Conservation (phyloP, 2,797 vertebrate species). For the Xenentodon cancila region DNA sequence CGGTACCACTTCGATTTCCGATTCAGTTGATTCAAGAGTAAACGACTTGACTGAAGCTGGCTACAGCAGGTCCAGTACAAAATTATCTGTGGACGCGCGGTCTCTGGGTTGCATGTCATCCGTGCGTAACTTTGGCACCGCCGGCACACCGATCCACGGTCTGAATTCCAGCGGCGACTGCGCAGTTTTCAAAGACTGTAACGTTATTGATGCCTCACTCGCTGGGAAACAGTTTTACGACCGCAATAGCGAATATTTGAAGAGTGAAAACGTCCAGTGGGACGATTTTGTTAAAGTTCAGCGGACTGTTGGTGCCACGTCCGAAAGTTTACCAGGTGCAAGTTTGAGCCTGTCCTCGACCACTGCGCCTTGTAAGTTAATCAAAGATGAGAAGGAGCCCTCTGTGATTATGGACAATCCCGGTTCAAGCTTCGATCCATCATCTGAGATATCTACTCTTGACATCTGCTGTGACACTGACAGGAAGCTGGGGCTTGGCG, state of each 20-base stretch:
- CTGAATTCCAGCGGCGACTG: conserved; percentile 36
- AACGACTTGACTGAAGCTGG: conserved; percentile 54
- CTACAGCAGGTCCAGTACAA: conserved; percentile 33
- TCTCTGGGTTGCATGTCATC: conserved; percentile 33
- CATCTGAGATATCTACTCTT: conserved; percentile 49
- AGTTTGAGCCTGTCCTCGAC: conserved; percentile 28
- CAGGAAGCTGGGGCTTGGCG: conserved; percentile 56
- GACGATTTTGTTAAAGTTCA: conserved; percentile 57
- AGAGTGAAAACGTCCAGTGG: conserved; percentile 61
- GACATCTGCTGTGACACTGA: conserved; percentile 56
- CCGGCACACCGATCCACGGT: conserved; percentile 40
- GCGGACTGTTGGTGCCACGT: conserved; percentile 19
- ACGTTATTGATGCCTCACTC: conserved; percentile 32
- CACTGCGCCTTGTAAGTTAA: conserved; percentile 61
- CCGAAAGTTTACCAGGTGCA: conserved; percentile 36
- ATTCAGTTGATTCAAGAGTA: conserved; percentile 54
- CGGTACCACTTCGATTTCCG: conserved; percentile 34
- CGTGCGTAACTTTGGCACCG: conserved; percentile 70
- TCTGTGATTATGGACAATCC: conserved; percentile 66
- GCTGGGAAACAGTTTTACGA: conserved; percentile 53
- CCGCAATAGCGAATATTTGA: conserved; percentile 58
- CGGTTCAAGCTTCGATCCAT: conserved; percentile 52
- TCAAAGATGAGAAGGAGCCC: conserved; percentile 79
- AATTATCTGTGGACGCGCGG: conserved; percentile 24
- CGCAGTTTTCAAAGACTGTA: conserved; percentile 56